Evolutionary conservation across 2,113 vertebrate species (phyloP).

Genomic region (Caracal caracal): DNA sequence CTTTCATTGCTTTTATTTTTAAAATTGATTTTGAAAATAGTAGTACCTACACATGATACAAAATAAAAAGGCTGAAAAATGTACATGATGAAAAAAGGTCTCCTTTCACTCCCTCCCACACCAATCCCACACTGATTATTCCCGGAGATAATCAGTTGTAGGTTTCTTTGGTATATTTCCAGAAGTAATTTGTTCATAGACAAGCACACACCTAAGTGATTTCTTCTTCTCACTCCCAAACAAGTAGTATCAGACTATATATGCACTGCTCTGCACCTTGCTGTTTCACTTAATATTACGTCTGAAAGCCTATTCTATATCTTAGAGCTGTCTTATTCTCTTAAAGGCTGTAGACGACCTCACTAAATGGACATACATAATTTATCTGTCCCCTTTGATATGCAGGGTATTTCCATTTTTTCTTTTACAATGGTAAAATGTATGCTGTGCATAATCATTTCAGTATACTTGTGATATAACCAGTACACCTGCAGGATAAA

Average conservation of each 20-base stretch:
- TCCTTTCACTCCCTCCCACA: background rate
- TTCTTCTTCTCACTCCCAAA: background rate
- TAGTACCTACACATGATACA: background rate
- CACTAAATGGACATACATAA: background rate
- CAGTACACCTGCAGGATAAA: background rate
- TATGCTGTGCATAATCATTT: background rate
- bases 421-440: background rate
- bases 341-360: background rate
- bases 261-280: background rate
- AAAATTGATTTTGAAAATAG: background rate
- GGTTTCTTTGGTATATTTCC: background rate
- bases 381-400: background rate
- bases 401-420: background rate
- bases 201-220: background rate
- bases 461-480: background rate
- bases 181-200: background rate
- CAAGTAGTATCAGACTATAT: background rate
- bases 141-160: background rate
- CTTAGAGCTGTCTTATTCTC: background rate
- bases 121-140: background rate
- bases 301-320: background rate
- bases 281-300: background rate
- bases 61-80: background rate
- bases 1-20: constrained; percentile 33
- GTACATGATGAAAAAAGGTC: background rate